Base-by-base conservation (phyloP, 2,888 invertebrate genomes). In the Galeruca laticollis region DNA sequence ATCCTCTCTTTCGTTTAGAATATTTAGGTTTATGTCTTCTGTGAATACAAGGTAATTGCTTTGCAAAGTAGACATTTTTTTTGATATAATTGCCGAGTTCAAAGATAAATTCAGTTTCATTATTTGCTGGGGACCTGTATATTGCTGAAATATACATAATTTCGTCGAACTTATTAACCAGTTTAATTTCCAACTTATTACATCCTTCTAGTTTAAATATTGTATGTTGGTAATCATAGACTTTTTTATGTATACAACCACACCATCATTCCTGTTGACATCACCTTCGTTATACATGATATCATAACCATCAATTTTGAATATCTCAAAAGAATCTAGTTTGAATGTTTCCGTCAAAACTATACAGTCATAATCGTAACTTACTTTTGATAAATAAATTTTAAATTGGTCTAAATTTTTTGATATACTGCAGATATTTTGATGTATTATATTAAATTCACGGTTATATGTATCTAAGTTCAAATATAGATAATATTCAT, bases 321-420 rank as follows among this genome's bases (percentile, higher is more conserved):
- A 62, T n/a, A 52, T 11, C 2, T 20, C 1, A 2, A 62, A 35
- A 20, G 31, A 33, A 20, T 20, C 26, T 15, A 61, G 11, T 6
- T 61, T 8, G 15, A 49, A 31, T 31, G 62, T 54, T 60, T 60
- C 60, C 40, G 57, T 26, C 15, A 56, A 40, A 26, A 65, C 37
- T 18, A 60, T 52, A 37, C 51, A 18, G 47, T 60, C 52, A n/a
- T 15, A 40, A 6, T 15, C 2, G 52, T 52, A 20, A 43, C 43
- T 60, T 37, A 54, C 20, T 60, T 60, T 37, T 31, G 13, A 33
- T 31, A 26, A 60, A 52, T 52, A 52, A 51, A 60, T 31, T 37
- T 51, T 33, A 26, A 70, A 60, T 60, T 69, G 56, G 65, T 73
- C 66, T 26, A 59, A 63, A 35, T 43, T 51, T 21, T 33, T 52